These are phyloP conservation scores for Forficula auricularia DNA, from an alignment of 1,140 invertebrate species.

Conservation along the genomic window DNA sequence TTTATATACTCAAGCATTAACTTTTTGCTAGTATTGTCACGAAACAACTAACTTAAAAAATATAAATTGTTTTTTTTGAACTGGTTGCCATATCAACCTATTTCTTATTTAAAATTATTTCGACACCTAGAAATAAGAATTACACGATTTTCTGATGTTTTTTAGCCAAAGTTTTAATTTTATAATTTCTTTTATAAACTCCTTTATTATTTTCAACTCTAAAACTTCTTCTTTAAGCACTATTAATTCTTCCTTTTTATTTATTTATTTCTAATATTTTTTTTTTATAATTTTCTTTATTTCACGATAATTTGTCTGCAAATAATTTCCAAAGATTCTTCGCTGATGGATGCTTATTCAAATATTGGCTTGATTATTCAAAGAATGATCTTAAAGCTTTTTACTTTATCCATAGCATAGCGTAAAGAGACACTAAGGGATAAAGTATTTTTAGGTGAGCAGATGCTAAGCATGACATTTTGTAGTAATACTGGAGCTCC, in stretches of 20 bases:
- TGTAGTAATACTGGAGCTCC: background rate
- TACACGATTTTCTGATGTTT: too few relatives aligned
- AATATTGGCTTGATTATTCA: background rate
- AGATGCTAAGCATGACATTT: too few relatives aligned
- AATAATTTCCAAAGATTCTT: background rate
- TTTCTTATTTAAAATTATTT: constrained; percentile 1
- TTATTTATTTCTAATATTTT: background rate
- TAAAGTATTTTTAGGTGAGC: too few relatives aligned
- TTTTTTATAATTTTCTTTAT: background rate
- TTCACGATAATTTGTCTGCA: background rate
- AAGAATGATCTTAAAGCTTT: background rate
- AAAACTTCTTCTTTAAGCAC: too few relatives aligned
- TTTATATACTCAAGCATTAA: too few relatives aligned
- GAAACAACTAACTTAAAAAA: too few relatives aligned
- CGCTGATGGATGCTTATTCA: background rate
- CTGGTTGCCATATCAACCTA: constrained; percentile 1
- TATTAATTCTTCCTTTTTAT: background rate
- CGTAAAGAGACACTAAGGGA: too few relatives aligned
- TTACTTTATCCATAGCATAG: too few relatives aligned
- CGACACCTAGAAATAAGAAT: too few relatives aligned
- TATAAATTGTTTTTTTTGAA: constrained; percentile 10
- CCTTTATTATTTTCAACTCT: too few relatives aligned
- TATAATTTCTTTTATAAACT: too few relatives aligned
- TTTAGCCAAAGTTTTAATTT: background rate
- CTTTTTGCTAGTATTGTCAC: too few relatives aligned